Percentiles rank a stretch among this genome's conserved stretches.
Evolutionary conservation across 2,113 vertebrate genomes (phyloP).

Genomic region (Pampusana beccarii): DNA sequence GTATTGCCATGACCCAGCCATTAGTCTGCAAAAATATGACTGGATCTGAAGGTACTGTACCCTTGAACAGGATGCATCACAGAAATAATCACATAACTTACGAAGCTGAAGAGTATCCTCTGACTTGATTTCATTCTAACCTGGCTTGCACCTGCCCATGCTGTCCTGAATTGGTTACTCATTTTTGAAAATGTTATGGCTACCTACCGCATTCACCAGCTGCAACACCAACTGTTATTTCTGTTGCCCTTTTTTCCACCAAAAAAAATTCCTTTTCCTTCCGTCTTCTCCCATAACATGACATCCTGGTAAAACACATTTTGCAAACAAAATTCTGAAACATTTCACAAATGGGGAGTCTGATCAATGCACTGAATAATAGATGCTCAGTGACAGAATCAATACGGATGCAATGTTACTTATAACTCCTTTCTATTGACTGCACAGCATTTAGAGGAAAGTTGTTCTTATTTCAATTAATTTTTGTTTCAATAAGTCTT

Average conservation of each 20-base stretch:
- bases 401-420: not conserved
- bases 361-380: not conserved
- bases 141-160: not conserved
- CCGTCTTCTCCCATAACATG: not conserved
- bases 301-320: not conserved
- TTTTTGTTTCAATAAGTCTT: not conserved
- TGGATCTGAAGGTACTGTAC: not conserved
- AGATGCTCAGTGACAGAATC: not conserved
- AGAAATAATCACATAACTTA: not conserved
- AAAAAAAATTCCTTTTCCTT: not conserved
- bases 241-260: not conserved
- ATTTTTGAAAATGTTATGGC: not conserved
- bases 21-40: not conserved
- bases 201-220: constrained; percentile 6
- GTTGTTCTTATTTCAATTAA: not conserved
- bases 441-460: not conserved
- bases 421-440: not conserved
- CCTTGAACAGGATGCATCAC: not conserved
- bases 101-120: not conserved
- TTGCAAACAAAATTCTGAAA: not conserved
- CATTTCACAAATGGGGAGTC: not conserved
- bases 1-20: not conserved
- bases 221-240: constrained; percentile 27
- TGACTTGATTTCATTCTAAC: not conserved
- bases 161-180: not conserved